Percentiles rank a stretch among this genome's conserved stretches.
Evolutionary conservation across 2,888 invertebrate genomes (phyloP).

Genomic region (Schrankia costaestrigalis): DNA sequence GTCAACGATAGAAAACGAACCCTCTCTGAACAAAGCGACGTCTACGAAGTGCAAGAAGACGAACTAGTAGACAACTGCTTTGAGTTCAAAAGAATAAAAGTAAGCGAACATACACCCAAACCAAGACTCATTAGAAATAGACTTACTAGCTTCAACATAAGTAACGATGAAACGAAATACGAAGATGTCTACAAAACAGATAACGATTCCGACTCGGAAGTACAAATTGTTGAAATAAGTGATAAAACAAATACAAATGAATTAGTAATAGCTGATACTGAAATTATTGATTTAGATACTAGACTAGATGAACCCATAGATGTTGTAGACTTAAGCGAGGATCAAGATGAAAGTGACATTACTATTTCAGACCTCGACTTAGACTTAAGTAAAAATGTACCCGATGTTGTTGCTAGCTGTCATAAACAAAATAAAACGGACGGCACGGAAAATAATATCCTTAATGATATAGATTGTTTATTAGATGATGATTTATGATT

Average conservation of each 20-base stretch:
- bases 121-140: conserved; percentile 65
- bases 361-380: conserved; percentile 47
- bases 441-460: conserved; percentile 39
- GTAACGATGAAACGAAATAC: conserved; percentile 29
- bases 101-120: conserved; percentile 52
- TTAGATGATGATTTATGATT: conserved; percentile 62
- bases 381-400: conserved; percentile 61
- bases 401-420: conserved; percentile 72
- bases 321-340: conserved; percentile 66
- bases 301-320: conserved; percentile 52
- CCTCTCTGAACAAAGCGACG: conserved; percentile 61
- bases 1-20: conserved; percentile 59
- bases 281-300: conserved; percentile 59
- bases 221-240: conserved; percentile 66
- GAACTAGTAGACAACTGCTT: conserved; percentile 67
- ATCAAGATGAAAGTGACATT: conserved; percentile 52
- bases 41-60: conserved; percentile 57
- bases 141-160: conserved; percentile 40
- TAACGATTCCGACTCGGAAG: conserved; percentile 64
- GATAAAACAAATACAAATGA: conserved; percentile 44
- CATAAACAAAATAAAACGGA: conserved; percentile 45
- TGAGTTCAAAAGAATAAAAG: conserved; percentile 67
- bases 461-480: conserved; percentile 54
- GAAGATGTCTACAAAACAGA: conserved; percentile 43
- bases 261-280: conserved; percentile 48